A percentile compares a stretch with the other conserved stretches of the same genome.
Conservation (phyloP, 1,140 invertebrate genomes). For the Heliconius nattereri region DNA sequence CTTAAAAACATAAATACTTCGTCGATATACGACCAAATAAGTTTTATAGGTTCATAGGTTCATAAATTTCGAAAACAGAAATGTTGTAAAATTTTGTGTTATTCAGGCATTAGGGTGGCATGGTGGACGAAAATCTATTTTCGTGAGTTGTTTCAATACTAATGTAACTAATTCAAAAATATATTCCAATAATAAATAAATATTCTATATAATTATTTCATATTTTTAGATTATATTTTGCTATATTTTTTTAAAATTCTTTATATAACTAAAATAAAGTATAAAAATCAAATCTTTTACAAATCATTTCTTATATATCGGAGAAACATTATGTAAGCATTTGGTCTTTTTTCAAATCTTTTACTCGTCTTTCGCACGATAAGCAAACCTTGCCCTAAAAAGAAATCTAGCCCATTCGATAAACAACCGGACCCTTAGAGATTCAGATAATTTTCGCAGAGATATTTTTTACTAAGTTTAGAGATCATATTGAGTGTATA, state of each 20-base stretch:
- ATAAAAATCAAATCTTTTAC: neutral
- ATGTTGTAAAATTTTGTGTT: no score
- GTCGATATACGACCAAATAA: neutral
- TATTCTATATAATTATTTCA: no score
- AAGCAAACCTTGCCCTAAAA: slow-evolving; percentile 14
- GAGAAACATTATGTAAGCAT: neutral
- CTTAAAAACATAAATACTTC: slow-evolving; percentile 7
- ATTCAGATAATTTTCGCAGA: slow-evolving; percentile 8
- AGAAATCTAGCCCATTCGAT: slow-evolving; percentile 9
- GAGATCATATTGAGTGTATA: neutral
- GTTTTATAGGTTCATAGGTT: neutral
- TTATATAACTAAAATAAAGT: neutral
- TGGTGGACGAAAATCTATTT: no score
- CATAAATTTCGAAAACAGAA: neutral
- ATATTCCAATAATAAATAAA: no score
- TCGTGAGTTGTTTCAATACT: no score
- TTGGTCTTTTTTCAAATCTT: slow-evolving; percentile 4
- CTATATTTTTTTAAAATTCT: no score
- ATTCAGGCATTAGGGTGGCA: no score
- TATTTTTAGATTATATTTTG: no score
- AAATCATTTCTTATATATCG: neutral
- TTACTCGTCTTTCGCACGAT: slow-evolving; percentile 8
- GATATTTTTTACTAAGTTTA: neutral
- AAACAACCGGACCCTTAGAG: slow-evolving; percentile 13
- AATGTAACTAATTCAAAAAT: no score